Conservation (phyloP, 1,140 invertebrate species). For the Ips typographus region DNA sequence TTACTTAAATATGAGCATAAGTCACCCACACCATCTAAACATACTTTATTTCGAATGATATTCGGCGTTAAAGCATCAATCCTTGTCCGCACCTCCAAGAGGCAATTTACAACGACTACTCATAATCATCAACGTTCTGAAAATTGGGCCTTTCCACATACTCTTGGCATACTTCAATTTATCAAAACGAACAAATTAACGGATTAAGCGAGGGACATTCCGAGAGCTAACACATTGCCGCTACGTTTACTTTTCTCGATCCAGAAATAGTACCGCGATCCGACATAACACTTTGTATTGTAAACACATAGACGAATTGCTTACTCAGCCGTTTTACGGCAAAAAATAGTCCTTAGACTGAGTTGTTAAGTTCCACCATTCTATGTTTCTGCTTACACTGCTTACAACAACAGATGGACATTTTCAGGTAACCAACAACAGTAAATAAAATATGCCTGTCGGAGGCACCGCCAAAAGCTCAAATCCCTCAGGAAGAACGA, state of each 20-base stretch:
- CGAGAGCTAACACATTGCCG: background rate
- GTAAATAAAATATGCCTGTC: constrained; percentile 37
- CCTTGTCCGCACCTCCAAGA: no score
- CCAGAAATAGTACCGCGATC: background rate
- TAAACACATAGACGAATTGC: constrained; percentile 8
- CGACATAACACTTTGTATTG: constrained; percentile 4
- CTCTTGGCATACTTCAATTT: constrained; percentile 2
- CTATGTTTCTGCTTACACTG: no score
- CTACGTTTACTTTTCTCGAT: constrained; percentile 2
- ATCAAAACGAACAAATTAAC: constrained; percentile 10
- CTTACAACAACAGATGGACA: background rate
- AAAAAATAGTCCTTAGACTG: background rate
- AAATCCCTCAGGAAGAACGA: constrained; percentile 55
- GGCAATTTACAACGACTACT: no score
- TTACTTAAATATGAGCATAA: no score
- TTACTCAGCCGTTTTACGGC: background rate
- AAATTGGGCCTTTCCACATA: no score
- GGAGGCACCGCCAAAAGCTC: constrained; percentile 37
- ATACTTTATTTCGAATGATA: no score
- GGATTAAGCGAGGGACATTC: constrained; percentile 8
- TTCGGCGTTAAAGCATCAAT: no score
- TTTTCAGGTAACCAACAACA: background rate
- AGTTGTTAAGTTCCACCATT: no score
- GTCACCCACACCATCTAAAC: no score
- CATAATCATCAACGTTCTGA: no score